Conservation (phyloP, 2,113 vertebrate species). For the Hippocampus zosterae region DNA sequence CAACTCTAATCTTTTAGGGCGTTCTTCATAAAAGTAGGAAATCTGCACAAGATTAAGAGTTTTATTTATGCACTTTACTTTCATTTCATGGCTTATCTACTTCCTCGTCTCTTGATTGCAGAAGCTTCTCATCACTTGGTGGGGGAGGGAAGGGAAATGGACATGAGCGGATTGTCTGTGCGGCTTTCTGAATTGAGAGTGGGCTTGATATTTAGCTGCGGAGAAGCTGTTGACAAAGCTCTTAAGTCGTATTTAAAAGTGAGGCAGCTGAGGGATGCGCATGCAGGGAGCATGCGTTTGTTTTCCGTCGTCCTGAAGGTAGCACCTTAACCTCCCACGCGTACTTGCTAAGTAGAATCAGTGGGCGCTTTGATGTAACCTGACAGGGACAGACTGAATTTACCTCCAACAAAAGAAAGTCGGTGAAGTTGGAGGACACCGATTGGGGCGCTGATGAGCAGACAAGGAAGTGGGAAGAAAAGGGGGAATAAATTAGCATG, state of each 20-base stretch:
- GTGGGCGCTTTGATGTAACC: conserved; percentile 69
- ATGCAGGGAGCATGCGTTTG: conserved; percentile 40
- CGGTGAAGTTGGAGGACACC: conserved; percentile 43
- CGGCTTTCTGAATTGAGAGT: conserved; percentile 21
- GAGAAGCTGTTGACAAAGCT: conserved; percentile 40
- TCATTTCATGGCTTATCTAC: conserved; percentile 31
- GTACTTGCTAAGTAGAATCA: conserved; percentile 63
- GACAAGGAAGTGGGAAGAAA: conserved; percentile 20
- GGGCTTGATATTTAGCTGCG: conserved; percentile 20
- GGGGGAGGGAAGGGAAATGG: conserved; percentile 17
- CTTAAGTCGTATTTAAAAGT: conserved; percentile 36
- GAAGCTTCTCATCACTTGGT: background rate
- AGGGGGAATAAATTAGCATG: background rate
- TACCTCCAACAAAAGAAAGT: conserved; percentile 64
- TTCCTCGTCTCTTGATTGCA: conserved; percentile 7
- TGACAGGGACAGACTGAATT: conserved; percentile 72
- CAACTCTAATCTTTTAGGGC: conserved; percentile 17
- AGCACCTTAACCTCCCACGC: conserved; percentile 58
- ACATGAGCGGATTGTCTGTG: conserved; percentile 21
- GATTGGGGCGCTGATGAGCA: conserved; percentile 40
- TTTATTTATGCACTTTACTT: conserved; percentile 28
- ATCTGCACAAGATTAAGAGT: conserved; percentile 28
- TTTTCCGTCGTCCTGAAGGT: conserved; percentile 48
- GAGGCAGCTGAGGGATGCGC: conserved; percentile 23
- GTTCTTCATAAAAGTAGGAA: conserved; percentile 23